Evolutionary conservation across 2,888 invertebrate species (phyloP), one percentile per base, ranked within the genome.

Genomic region (Corbicula japonica): DNA sequence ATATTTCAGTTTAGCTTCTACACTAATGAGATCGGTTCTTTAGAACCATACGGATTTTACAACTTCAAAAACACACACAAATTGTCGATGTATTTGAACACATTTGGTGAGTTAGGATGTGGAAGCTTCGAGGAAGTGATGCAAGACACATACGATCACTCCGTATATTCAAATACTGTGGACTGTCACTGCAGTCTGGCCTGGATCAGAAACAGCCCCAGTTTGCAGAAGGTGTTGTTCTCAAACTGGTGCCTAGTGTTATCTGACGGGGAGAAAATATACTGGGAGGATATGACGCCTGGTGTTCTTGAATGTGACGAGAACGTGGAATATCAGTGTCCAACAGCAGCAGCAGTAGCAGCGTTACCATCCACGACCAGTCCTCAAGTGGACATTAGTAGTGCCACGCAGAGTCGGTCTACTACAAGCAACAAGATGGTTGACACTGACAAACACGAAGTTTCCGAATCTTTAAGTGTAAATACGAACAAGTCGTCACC

Each of bases 171-270:
- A 30, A 75, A 75, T 46, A 52, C 12, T 34, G 35, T 68, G 3
- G 21, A 35, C 10, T 75, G 74, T 35, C 41, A 32, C 34, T 75
- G 75, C 63, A 30, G 58, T 23, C 15, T 75, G 1, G 21, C 50
- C 12, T 66, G 61, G 61, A 28, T 69, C 10, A 6, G 32, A 28
- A 46, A 62, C 10, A 52, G 41, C 21, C 44, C 30, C 3, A 2
- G n/a, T 6, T 32, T 75, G 12, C 15, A 12, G 2, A 38, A 44
- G 10, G 48, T 69, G 32, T 54, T 69, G 5, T 54, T 46, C 26
- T 69, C 69, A 15, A 75, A 75, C 41, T 69, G 62, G 69, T 75
- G 75, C 50, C 15, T 26, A 21, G 23, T 50, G 5, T 54, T 63
- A n/a, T 35, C 12, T 2, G 6, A 4, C 1, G 54, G 35, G 5